phyloP scores from a whole-genome alignment of 2,888 invertebrate genomes.

The Dryobotodes eremita region DNA sequence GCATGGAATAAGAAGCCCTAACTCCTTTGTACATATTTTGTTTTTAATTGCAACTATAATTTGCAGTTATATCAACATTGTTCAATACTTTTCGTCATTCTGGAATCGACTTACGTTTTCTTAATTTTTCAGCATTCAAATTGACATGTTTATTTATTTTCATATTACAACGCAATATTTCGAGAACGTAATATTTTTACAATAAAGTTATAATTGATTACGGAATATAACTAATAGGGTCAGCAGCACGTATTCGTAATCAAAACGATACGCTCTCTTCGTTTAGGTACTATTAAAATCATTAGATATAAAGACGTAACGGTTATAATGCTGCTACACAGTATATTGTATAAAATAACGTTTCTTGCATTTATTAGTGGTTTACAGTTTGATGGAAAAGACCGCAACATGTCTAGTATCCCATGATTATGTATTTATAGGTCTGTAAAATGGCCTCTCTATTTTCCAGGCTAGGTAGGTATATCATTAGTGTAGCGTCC shows the following conservation, averaged over 20 bases:
- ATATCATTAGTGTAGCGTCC: conserved; percentile 8
- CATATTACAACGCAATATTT: background rate
- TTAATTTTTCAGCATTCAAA: background rate
- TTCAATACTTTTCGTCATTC: background rate
- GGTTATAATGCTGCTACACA: conserved; percentile 33
- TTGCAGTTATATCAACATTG: background rate
- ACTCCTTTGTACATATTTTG: background rate
- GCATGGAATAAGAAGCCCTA: conserved; percentile 16
- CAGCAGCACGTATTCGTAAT: conserved; percentile 31
- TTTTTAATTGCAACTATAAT: conserved; percentile 9
- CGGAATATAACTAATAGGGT: conserved; percentile 41
- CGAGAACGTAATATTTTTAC: conserved; percentile 1
- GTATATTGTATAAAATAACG: conserved; percentile 34
- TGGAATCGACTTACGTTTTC: background rate
- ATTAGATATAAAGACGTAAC: conserved; percentile 64
- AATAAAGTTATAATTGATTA: conserved; percentile 30
- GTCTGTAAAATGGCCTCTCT: conserved; percentile 8
- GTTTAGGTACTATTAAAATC: conserved; percentile 56
- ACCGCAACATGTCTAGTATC: conserved; percentile 10
- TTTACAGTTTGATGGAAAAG: conserved; percentile 5
- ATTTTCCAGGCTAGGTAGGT: conserved; percentile 19
- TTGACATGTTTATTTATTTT: conserved; percentile 5
- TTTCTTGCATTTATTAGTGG: conserved; percentile 25
- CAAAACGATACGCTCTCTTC: conserved; percentile 52
- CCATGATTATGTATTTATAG: conserved; percentile 47